Base-by-base conservation (phyloP, 2,113 vertebrate species). In the Rhabdornis inornatus region DNA sequence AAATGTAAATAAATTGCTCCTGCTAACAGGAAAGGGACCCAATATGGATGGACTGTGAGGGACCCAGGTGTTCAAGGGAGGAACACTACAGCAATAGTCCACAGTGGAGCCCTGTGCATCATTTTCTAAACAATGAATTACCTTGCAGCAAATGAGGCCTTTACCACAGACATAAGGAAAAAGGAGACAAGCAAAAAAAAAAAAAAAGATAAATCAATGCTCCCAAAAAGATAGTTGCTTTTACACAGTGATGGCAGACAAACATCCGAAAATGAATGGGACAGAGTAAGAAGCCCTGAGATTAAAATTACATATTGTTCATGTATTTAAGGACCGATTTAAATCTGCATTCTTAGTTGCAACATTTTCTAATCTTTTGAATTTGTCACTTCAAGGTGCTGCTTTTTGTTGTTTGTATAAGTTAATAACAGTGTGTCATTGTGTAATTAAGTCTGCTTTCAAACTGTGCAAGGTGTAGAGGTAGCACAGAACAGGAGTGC, bases 131-230 rank as follows among this genome's bases (percentile, higher is more conserved):
- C 39, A 59, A 20, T 14, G n/a, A 45, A 74, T 56, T 49, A 44
- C 13, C 22, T 63, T 60, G 63, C 31, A 65, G 52, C 30, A 80
- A 77, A 27, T 10, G 24, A 95, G 15, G 31, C 40, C 33, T 60
- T 89, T 65, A 66, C 28, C 28, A 35, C 13, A 60, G 27, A 15
- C 27, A 52, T 18, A 17, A 12, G 31, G 6, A 1, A 39, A 60
- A 78, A 61, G 42, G 13, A 65, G 30, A 44, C 3, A 20, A 45
- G 12, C 2, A 4, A 47, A 56, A 74, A 35, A 15, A 68, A n/a
- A 20, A 47, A 13, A 69, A 30, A 18, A 50, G 13, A 27, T 2
- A 64, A 78, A 53, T 11, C 0, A 0, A 15, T 22, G 40, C 13
- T 89, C 5, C 3, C 16, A 15, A 27, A 42, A 37, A 27, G 16